Percentiles rank a stretch among this genome's conserved stretches.
These are phyloP conservation scores for Anadara kagoshimensis DNA, from an alignment of 1,140 invertebrate species.

Conservation along the genomic window DNA sequence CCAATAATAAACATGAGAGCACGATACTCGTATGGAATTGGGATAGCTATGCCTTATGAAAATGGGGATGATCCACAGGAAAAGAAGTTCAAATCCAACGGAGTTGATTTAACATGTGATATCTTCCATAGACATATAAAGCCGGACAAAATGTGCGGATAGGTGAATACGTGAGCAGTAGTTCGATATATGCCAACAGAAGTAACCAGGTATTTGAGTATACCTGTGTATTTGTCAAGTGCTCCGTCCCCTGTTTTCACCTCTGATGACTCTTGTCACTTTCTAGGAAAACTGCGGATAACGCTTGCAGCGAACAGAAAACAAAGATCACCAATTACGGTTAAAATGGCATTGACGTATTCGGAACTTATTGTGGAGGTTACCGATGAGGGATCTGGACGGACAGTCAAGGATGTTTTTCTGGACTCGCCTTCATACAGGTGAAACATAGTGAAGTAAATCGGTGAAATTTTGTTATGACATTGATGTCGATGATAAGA, in stretches of 20 bases:
- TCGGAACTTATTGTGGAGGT: slow-evolving; percentile 40
- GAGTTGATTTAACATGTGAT: slow-evolving; percentile 25
- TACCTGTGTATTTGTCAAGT: slow-evolving; percentile 37
- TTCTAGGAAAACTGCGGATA: slow-evolving; percentile 36
- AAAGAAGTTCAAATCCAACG: slow-evolving; percentile 32
- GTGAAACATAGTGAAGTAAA: too few relatives aligned
- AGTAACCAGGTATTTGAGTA: slow-evolving; percentile 28
- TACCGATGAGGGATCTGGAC: slow-evolving; percentile 32
- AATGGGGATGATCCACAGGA: slow-evolving; percentile 29
- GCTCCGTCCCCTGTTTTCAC: slow-evolving; percentile 30
- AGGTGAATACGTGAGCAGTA: slow-evolving; percentile 28
- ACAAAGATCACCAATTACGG: slow-evolving; percentile 20
- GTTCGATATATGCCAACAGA: slow-evolving; percentile 26
- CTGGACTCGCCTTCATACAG: slow-evolving; percentile 23
- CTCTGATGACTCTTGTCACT: slow-evolving; percentile 32
- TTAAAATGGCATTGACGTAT: slow-evolving; percentile 38
- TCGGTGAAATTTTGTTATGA: too few relatives aligned
- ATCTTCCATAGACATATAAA: slow-evolving; percentile 33
- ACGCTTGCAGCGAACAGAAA: slow-evolving; percentile 31
- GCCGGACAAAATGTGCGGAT: slow-evolving; percentile 25
- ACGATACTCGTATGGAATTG: slow-evolving; percentile 35
- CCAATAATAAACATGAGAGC: slow-evolving; percentile 35
- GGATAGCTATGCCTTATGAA: slow-evolving; percentile 35
- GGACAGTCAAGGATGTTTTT: slow-evolving; percentile 35
- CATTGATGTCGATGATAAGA: too few relatives aligned